A percentile compares a stretch with the other conserved stretches of the same genome.
Conservation (phyloP, 2,797 vertebrate genomes). For the Anguilla pacifica region DNA sequence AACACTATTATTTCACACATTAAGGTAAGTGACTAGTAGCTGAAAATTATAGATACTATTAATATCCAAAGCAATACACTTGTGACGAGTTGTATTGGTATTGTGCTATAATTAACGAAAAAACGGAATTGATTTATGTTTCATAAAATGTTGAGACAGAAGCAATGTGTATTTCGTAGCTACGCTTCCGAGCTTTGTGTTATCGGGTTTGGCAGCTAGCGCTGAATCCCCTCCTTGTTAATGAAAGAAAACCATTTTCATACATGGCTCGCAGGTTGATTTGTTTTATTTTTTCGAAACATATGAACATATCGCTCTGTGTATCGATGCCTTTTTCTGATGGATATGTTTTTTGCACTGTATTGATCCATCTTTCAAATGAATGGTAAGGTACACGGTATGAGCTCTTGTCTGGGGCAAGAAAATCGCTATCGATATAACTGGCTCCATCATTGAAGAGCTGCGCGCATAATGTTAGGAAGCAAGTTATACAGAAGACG, state of each 20-base stretch:
- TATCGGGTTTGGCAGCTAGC: neutral
- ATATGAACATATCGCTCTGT: neutral
- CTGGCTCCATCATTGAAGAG: neutral
- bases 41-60: neutral
- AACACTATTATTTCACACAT: constrained; percentile 54
- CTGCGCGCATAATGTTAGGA: neutral
- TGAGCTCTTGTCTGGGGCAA: neutral
- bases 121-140: neutral
- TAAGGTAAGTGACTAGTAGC: constrained; percentile 60
- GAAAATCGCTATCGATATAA: neutral
- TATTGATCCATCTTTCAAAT: neutral
- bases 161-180: neutral
- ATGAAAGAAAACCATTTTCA: neutral
- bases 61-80: neutral
- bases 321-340: neutral
- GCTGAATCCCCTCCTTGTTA: neutral
- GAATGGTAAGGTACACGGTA: neutral
- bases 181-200: constrained; percentile 19
- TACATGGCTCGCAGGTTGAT: neutral
- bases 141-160: neutral
- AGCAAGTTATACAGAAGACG: neutral
- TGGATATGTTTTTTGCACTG: neutral
- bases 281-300: neutral
- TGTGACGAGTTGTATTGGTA: neutral
- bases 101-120: neutral